These are phyloP conservation scores for Iselma pallidipennis DNA, from an alignment of 2,888 invertebrate genomes.

Conservation along the genomic window DNA sequence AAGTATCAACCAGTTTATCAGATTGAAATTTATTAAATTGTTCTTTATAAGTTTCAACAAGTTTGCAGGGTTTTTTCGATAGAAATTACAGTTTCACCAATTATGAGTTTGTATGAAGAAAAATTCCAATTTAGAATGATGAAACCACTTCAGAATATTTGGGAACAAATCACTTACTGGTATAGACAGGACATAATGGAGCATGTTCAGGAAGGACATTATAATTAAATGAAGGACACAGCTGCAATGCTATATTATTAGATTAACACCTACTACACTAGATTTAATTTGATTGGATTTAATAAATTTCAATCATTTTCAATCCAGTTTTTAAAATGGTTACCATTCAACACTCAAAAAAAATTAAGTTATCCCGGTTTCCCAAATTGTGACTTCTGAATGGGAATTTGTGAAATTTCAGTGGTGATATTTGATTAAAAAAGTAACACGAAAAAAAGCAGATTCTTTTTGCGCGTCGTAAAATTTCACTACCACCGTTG, in stretches of 20 bases:
- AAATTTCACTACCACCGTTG: not conserved
- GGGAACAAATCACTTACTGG: not conserved
- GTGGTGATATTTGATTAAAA: not conserved
- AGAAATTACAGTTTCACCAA: too few relatives aligned
- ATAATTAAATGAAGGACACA: not conserved
- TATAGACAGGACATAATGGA: not conserved
- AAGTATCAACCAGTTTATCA: not conserved
- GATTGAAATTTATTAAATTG: not conserved
- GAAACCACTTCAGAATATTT: too few relatives aligned
- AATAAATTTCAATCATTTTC: not conserved
- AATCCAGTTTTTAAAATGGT: not conserved
- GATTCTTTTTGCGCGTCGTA: not conserved
- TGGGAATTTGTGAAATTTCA: not conserved
- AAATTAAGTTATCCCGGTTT: not conserved
- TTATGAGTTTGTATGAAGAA: too few relatives aligned
- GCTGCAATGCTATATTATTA: constrained; percentile 1
- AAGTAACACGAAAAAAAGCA: too few relatives aligned
- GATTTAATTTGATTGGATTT: not conserved
- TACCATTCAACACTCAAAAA: not conserved
- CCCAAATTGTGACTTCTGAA: not conserved
- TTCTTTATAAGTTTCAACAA: not conserved
- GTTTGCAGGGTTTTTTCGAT: too few relatives aligned
- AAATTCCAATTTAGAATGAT: too few relatives aligned
- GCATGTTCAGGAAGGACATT: not conserved
- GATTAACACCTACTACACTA: not conserved